phyloP scores from a whole-genome alignment of 2,113 vertebrate genomes.

The Antennarius striatus region DNA sequence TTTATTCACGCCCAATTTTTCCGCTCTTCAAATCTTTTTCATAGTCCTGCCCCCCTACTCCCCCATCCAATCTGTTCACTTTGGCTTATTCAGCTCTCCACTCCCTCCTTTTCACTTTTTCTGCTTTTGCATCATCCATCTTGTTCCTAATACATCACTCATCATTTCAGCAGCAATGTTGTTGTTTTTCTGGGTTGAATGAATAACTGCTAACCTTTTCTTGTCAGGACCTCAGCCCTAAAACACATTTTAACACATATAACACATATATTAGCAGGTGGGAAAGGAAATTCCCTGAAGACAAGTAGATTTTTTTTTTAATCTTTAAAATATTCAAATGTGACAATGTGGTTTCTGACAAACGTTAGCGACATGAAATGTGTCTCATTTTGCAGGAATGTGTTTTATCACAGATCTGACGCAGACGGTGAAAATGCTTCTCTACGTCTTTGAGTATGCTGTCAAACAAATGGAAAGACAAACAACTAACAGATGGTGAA shows the following conservation, averaged over 20 bases:
- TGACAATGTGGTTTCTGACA: constrained; percentile 20
- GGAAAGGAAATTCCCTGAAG: neutral
- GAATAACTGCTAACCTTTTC: constrained; percentile 27
- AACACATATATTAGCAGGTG: constrained; percentile 1
- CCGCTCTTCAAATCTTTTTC: neutral
- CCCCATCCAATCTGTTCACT: constrained; percentile 48
- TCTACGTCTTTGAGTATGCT: neutral
- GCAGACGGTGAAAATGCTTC: neutral
- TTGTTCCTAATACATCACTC: constrained; percentile 21
- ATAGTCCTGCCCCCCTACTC: constrained; percentile 1
- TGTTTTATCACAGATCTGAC: neutral
- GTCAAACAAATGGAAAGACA: constrained; percentile 28
- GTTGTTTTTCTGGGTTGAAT: constrained; percentile 13
- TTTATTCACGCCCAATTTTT: constrained; percentile 4
- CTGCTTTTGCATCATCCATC: constrained; percentile 22
- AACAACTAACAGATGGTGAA: constrained; percentile 19
- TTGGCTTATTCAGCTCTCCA: constrained; percentile 14
- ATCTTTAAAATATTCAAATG: constrained; percentile 12
- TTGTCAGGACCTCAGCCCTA: neutral
- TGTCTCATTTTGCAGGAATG: constrained; percentile 14
- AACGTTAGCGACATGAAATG: constrained; percentile 13
- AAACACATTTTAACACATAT: constrained; percentile 1
- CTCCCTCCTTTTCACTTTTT: neutral
- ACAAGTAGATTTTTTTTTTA: constrained; percentile 8
- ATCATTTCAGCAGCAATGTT: constrained; percentile 17